Conservation (phyloP, 2,113 vertebrate genomes). For the Murina feae region DNA sequence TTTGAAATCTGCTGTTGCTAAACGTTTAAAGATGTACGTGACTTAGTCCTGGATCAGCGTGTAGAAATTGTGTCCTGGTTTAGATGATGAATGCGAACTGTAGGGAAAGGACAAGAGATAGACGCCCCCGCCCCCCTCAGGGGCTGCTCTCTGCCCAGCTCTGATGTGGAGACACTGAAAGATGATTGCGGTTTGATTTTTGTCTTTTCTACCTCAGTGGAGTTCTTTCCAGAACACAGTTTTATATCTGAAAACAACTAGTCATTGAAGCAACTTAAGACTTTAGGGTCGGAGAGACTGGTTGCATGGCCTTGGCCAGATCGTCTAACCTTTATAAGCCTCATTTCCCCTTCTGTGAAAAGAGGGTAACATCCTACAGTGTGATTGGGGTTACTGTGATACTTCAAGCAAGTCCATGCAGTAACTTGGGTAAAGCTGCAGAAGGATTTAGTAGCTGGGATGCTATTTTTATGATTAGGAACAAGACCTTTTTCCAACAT, state of each 20-base stretch:
- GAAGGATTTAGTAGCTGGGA: neutral
- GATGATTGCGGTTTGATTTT: neutral
- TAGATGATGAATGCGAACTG: neutral
- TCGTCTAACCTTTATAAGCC: neutral
- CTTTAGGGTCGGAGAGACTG: neutral
- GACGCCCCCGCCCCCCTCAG: neutral
- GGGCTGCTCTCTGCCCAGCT: neutral
- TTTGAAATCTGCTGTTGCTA: slow-evolving; percentile 29
- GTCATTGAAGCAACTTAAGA: neutral
- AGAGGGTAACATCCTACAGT: neutral
- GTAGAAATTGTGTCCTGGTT: neutral
- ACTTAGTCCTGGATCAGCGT: neutral
- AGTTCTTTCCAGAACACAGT: neutral
- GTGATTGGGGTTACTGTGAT: neutral
- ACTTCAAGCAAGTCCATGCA: neutral
- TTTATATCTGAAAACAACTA: neutral
- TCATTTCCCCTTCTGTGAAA: neutral
- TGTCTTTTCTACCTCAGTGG: neutral
- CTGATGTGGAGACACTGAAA: neutral
- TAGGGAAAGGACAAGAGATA: neutral
- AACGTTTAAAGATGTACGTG: neutral
- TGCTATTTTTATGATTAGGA: neutral
- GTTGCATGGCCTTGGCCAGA: neutral
- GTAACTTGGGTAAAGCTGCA: neutral
- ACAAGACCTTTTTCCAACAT: neutral